Conservation (phyloP, 1,140 invertebrate species). For the Delia radicum region DNA sequence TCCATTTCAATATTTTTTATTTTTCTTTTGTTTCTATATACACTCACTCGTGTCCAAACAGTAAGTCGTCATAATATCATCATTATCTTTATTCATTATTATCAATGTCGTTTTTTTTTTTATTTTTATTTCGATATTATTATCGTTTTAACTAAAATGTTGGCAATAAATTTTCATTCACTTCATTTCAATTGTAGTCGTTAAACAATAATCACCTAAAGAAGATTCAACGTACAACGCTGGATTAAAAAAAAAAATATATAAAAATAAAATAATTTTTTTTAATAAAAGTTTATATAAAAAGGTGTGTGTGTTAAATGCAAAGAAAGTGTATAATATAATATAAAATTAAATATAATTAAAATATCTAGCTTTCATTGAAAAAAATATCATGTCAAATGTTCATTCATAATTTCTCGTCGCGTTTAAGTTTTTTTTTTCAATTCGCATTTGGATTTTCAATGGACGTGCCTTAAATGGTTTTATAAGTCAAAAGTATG, state of each 20-base stretch:
- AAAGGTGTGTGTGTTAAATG: not conserved
- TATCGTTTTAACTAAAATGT: not conserved
- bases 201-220: not conserved
- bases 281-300: not conserved
- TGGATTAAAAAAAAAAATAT: not conserved
- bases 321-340: not conserved
- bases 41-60: too few relatives aligned
- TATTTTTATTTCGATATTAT: not conserved
- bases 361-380: too few relatives aligned
- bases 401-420: not conserved
- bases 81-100: not conserved
- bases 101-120: not conserved
- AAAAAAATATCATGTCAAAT: not conserved
- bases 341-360: too few relatives aligned
- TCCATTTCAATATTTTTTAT: too few relatives aligned
- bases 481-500: not conserved
- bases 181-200: not conserved
- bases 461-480: not conserved
- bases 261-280: not conserved
- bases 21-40: too few relatives aligned
- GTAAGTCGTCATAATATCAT: not conserved
- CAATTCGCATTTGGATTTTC: too few relatives aligned
- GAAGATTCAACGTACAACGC: not conserved
- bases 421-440: not conserved
- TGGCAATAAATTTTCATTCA: constrained; percentile 5